Evolutionary conservation across 1,140 invertebrate species (phyloP), one percentile per base, ranked within the genome.

Genomic region (Drosophila nigromelanica): DNA sequence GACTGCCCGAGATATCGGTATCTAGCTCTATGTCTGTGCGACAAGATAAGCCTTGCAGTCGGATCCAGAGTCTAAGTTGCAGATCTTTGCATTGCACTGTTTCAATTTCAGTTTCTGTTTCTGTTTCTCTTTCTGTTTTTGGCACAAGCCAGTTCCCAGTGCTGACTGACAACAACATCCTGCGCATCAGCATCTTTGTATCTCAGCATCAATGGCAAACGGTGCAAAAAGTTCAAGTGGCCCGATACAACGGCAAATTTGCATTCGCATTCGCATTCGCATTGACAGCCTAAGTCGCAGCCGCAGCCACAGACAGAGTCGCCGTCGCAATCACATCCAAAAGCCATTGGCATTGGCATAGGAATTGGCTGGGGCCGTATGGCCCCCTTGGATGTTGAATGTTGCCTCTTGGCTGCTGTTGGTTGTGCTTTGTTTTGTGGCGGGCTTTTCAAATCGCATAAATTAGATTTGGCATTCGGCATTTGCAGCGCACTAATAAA

Each of bases 391-490:
- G 35, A 8, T 54, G 24, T 58, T 21, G 47, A 27, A n/a, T 40
- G 39, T 7, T 50, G 27, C n/a, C 48, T 50, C 24, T 50, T 27
- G 21, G 21, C 24, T 50, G 47, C 24, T 27, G 24, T 21, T 30
- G 39, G 12, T 18, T 33, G 27, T 33, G 60, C 21, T 58, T 47
- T 59, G 30, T 62, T 55, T 76, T 54, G 37, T 47, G 40, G n/a
- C 42, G 18, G 35, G 33, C 30, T 66, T 51, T 69, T 40, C 50
- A 69, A 73, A 56, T 62, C 60, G 82, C 61, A 87, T 87, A 87
- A 68, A 87, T 87, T 87, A 76, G 67, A 73, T 76, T 73, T 76
- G 75, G 67, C 56, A 78, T 78, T 78, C 75, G 52, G 42, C 21
- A 43, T 51, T 60, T 52, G 51, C 52, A 47, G 35, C 51, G 18